These are phyloP conservation scores for Melanerpes aurifrons DNA, from an alignment of 2,113 vertebrate genomes.

Conservation along the genomic window DNA sequence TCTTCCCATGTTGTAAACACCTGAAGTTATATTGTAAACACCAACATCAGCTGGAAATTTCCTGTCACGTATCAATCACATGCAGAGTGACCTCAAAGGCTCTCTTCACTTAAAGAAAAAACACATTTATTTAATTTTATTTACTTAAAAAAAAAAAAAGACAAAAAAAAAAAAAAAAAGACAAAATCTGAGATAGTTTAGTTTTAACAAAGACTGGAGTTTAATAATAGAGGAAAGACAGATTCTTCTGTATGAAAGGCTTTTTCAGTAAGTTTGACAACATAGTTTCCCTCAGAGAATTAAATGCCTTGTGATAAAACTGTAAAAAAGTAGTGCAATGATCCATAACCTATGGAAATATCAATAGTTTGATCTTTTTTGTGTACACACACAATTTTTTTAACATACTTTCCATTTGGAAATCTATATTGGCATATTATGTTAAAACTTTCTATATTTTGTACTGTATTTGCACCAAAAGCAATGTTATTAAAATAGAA, in stretches of 20 bases:
- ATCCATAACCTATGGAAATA: background rate
- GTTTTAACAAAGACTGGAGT: background rate
- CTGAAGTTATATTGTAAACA: too few relatives aligned
- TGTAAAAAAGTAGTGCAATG: background rate
- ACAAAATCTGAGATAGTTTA: background rate
- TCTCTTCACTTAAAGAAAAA: background rate
- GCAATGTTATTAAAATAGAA: background rate
- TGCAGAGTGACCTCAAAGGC: background rate
- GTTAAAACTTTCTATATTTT: background rate
- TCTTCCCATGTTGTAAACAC: too few relatives aligned
- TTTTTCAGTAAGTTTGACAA: background rate
- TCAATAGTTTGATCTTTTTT: background rate
- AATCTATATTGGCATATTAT: background rate
- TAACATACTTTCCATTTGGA: background rate
- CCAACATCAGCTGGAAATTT: too few relatives aligned
- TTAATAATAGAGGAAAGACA: background rate
- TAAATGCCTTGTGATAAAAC: background rate
- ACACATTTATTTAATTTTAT: fast-evolving
- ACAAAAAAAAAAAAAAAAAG: background rate
- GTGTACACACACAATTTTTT: background rate
- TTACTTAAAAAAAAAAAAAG: background rate
- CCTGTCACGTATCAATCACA: background rate
- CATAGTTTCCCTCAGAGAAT: background rate
- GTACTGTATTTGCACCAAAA: background rate
- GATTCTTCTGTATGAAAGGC: background rate